Percentiles rank a stretch among this genome's conserved stretches.
Evolutionary conservation across 2,888 invertebrate species (phyloP).

Genomic region (Rhagonycha lutea): DNA sequence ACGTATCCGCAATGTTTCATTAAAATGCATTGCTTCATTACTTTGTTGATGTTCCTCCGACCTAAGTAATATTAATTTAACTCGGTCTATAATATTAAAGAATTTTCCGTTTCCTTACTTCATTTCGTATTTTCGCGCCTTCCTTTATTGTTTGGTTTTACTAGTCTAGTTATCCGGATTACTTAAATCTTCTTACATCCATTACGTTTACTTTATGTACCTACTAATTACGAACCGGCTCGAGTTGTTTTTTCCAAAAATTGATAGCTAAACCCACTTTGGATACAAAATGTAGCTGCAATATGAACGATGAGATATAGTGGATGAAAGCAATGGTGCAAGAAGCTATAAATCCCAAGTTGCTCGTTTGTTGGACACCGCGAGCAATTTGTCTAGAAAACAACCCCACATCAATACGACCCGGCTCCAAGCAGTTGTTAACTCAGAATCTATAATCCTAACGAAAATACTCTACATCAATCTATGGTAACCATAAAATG

Average conservation of each 20-base stretch:
- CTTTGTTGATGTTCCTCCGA: constrained; percentile 28
- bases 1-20: constrained; percentile 28
- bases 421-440: constrained; percentile 19
- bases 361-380: constrained; percentile 32
- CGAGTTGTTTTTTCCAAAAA: background rate
- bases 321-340: constrained; percentile 35
- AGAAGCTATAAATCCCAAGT: constrained; percentile 35
- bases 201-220: constrained; percentile 5
- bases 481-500: constrained; percentile 4
- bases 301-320: constrained; percentile 34
- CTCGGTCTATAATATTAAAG: constrained; percentile 30
- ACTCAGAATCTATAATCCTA: constrained; percentile 18
- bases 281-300: constrained; percentile 11
- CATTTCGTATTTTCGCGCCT: constrained; percentile 22
- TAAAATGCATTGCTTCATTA: constrained; percentile 33
- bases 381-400: constrained; percentile 34
- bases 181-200: constrained; percentile 20
- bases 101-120: constrained; percentile 23
- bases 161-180: constrained; percentile 11
- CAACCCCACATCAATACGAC: constrained; percentile 25
- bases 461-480: constrained; percentile 8
- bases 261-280: background rate
- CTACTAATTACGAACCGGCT: background rate
- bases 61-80: constrained; percentile 30
- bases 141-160: constrained; percentile 8